These are phyloP conservation scores for Limanda limanda DNA, from an alignment of 2,113 vertebrate species.

Conservation along the genomic window DNA sequence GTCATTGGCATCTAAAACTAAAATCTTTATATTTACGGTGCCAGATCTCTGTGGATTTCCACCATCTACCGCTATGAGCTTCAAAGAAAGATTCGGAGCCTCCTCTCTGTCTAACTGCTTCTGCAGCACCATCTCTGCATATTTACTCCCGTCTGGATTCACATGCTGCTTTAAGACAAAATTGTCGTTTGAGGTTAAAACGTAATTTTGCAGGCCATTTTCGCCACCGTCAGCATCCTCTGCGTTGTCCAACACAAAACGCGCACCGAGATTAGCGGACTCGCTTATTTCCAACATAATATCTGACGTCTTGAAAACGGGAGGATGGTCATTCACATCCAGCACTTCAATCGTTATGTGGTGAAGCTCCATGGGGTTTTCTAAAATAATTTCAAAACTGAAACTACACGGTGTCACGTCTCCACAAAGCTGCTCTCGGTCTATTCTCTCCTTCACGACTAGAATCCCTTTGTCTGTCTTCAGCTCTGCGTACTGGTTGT, in stretches of 20 bases:
- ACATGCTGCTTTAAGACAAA: no score
- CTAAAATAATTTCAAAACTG: conserved; percentile 50
- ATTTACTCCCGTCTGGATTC: no score
- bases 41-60: no score
- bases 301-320: conserved; percentile 21
- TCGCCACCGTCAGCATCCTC: conserved; percentile 74
- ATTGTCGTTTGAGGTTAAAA: no score
- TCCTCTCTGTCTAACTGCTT: no score
- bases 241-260: conserved; percentile 50
- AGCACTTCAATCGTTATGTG: conserved; percentile 51
- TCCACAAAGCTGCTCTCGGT: conserved; percentile 60
- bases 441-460: conserved; percentile 40
- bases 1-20: no score
- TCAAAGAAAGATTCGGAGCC: no score
- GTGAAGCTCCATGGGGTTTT: conserved; percentile 71
- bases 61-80: no score
- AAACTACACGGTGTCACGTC: conserved; percentile 26
- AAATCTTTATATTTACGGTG: no score
- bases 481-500: conserved; percentile 44
- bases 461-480: conserved; percentile 60
- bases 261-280: conserved; percentile 7
- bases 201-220: conserved; percentile 58
- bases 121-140: no score
- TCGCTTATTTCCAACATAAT: no score
- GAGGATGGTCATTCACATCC: not conserved